Evolutionary conservation across 2,113 vertebrate species (phyloP), one percentile per base, ranked within the genome.

Genomic region (Hippocampus guttulatus): DNA sequence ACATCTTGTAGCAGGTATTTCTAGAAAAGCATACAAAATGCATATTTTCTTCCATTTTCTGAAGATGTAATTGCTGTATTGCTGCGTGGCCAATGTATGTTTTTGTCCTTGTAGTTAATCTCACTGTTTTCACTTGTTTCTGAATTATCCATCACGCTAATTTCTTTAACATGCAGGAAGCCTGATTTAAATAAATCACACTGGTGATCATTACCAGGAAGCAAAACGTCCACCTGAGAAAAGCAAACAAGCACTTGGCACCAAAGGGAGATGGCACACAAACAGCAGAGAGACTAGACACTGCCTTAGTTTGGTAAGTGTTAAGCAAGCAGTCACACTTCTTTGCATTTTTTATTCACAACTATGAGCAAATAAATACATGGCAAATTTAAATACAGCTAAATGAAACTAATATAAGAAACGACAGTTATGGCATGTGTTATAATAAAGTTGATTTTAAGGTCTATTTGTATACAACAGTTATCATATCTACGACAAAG

Each of bases 121-220:
- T 60, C 25, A 14, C 3, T 41, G 4, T 43, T 5, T 43, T 23
- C 21, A 43, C 7, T 16, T 64, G 21, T 43, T 64, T 73, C 4
- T 51, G 30, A 12, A 3, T 16, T 70, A 14, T 27, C 23, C 12
- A 55, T 9, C 7, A 61, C 40, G 54, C 12, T 25, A 58, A 33
- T n/a, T 71, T 16, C 45, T 60, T 41, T 2, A 70, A 68, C 20
- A 67, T 15, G 2, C 20, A 0, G n/a, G 20, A 64, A 27, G 30
- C 25, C 67, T 12, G 40, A 27, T 61, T 73, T 45, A 64, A 71
- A 80, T 64, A 64, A 83, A 72, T 70, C 64, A 64, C 55, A 68
- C 8, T 25, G 40, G 8, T 61, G 33, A 47, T 70, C 64, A 66
- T 45, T 64, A 64, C 27, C 58, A 33, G 58, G 23, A 47, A 47